Conservation (phyloP, 2,797 vertebrate species). For the Sciurus vulgaris region DNA sequence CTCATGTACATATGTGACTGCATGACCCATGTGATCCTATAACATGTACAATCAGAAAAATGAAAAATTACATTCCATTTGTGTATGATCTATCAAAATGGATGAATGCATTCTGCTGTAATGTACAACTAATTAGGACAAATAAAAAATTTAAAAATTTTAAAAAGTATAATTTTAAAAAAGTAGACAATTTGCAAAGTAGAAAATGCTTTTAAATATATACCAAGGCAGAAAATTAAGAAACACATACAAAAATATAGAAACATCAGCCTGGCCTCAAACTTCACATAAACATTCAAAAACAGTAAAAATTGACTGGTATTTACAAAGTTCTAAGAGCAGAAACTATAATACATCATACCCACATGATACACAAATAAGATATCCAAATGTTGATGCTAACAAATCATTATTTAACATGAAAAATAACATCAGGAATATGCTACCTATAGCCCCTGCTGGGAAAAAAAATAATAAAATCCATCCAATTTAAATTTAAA, state of each 20-base stretch:
- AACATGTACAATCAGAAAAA: too few species aligned
- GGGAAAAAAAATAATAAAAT: neutral
- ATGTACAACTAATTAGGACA: too few species aligned
- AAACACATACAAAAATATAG: neutral
- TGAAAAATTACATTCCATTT: too few species aligned
- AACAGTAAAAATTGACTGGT: neutral
- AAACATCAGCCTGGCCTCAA: neutral
- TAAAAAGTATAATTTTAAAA: neutral
- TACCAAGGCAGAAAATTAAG: neutral
- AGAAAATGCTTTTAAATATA: neutral
- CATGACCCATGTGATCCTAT: too few species aligned
- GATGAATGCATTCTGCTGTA: too few species aligned
- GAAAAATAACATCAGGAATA: conserved; percentile 1
- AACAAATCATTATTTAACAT: neutral
- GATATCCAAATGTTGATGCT: neutral
- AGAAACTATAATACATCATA: neutral
- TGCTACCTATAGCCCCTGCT: neutral
- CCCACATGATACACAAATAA: neutral
- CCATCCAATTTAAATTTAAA: neutral
- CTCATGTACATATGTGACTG: too few species aligned
- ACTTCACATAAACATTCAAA: neutral
- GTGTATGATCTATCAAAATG: too few species aligned
- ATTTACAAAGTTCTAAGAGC: neutral
- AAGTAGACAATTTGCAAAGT: neutral
- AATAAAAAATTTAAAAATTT: too few species aligned